Base-by-base conservation (phyloP, 2,888 invertebrate species). In the Teleogryllus oceanicus region DNA sequence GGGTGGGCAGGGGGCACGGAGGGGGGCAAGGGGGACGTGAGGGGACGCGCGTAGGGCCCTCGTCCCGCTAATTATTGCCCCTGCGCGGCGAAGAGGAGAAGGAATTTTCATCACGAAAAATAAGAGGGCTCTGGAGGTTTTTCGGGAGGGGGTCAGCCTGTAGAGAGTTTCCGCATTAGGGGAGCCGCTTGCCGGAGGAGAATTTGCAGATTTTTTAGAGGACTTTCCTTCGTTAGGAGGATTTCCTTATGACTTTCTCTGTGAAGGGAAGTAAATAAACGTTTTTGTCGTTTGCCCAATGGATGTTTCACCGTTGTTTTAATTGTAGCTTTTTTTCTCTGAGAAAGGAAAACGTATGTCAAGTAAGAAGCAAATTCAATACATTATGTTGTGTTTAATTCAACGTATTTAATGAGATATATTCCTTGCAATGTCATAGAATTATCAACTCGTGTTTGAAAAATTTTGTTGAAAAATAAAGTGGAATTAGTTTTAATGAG, bases 21-120 rank as follows among this genome's bases (percentile, higher is more conserved):
- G 24, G 24, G 62, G 62, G 62, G 62, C 62, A 62, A n/a, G 16
- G 16, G 62, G 62, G 62, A n/a, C n/a, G 62, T 13, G 13, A n/a
- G 62, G 62, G 62, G 62, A 13, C 62, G 62, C 62, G 62, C 62
- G 62, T 62, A 62, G 62, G 62, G 62, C 62, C n/a, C 62, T 62
- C 62, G 62, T 62, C 62, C 62, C 62, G 62, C 62, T 62, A 62
- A 62, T 62, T 62, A 62, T 62, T 62, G 62, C 62, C 62, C 62
- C 62, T 62, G 62, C n/a, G 62, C 62, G 13, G 16, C 62, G 13
- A 62, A 13, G 62, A 62, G 62, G n/a, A 62, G 62, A 62, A 62
- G 62, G 62, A 62, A 62, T 62, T 62, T 62, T 62, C 62, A 62
- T 62, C 62, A 62, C 62, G 62, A 62, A 62, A 62, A 62, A 62